phyloP scores from a whole-genome alignment of 2,113 vertebrate species.

The Chlorodrepanis virens region DNA sequence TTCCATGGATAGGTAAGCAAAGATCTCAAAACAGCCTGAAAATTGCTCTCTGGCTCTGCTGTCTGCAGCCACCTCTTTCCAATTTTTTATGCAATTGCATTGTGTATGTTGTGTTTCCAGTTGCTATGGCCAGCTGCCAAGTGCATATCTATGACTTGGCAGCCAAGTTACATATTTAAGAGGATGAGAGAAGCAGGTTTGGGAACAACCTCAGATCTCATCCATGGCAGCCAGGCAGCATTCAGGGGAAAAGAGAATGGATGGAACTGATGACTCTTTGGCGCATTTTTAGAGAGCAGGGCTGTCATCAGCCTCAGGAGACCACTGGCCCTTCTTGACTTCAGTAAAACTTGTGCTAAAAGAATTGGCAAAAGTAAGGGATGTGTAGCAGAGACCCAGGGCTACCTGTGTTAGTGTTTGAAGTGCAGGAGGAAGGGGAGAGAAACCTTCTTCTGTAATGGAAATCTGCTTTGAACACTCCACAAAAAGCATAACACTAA shows the following conservation, averaged over 20 bases:
- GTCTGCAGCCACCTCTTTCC: neutral
- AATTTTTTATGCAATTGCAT: neutral
- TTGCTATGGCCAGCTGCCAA: constrained; percentile 57
- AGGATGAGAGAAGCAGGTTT: constrained; percentile 46
- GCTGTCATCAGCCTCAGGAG: neutral
- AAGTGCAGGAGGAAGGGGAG: neutral
- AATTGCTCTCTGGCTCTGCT: neutral
- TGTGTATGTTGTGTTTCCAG: constrained; percentile 46
- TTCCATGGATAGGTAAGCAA: neutral
- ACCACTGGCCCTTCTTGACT: neutral
- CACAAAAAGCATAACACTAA: neutral
- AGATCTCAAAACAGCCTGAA: neutral
- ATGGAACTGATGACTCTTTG: neutral
- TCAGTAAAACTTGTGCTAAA: neutral
- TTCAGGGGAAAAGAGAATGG: neutral
- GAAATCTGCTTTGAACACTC: neutral
- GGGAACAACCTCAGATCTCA: constrained; percentile 12
- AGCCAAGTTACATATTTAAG: constrained; percentile 50
- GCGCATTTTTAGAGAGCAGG: neutral
- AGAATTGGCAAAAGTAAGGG: neutral
- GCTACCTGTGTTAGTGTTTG: neutral
- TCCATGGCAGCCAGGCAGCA: neutral
- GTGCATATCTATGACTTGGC: constrained; percentile 46
- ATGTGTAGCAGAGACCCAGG: neutral
- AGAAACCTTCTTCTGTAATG: neutral